Base-by-base conservation (phyloP, 2,888 invertebrate species). In the Diaperis boleti region DNA sequence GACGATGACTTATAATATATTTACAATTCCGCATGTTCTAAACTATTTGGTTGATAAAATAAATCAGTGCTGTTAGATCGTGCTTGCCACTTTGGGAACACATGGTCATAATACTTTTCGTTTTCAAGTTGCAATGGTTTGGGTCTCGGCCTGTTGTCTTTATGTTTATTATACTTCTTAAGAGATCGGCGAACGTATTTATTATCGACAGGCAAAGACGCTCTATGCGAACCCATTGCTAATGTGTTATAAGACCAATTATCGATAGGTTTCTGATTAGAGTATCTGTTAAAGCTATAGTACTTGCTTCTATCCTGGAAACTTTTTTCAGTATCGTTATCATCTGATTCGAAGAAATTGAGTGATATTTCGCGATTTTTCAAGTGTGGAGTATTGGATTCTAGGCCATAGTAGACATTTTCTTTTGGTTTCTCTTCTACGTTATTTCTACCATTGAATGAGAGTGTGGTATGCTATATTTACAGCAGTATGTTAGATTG, bases 71-170 rank as follows among this genome's bases (percentile, higher is more conserved):
- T 73, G 64, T 69, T 68, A 41, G 63, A 64, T 47, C 62, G 68
- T 64, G 70, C 67, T 62, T 72, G 68, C 65, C 71, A 69, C 70
- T 75, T 76, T 61, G 87, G 87, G 73, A 88, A 88, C 67, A 88
- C 83, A 69, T 87, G 86, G 73, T 88, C 85, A 71, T 87, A 83
- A 77, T 87, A 88, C 62, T 85, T 84, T 75, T 87, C 86, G 71
- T 86, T 81, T 56, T 85, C 86, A 70, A 84, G 83, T 72, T 86
- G 87, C 63, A 87, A 74, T 7, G 87, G 86, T 74, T 84, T 86
- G 26, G 87, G 87, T 76, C 87, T 82, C 6, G 82, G 78, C 65
- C 80, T 83, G 31, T 72, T 69, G 66, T 79, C 78, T 64, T 81
- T 62, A 54, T 72, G 70, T 62, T 75, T 74, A 59, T 66, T 67